Conservation (phyloP, 2,888 invertebrate species). For the Drosophila formosana region DNA sequence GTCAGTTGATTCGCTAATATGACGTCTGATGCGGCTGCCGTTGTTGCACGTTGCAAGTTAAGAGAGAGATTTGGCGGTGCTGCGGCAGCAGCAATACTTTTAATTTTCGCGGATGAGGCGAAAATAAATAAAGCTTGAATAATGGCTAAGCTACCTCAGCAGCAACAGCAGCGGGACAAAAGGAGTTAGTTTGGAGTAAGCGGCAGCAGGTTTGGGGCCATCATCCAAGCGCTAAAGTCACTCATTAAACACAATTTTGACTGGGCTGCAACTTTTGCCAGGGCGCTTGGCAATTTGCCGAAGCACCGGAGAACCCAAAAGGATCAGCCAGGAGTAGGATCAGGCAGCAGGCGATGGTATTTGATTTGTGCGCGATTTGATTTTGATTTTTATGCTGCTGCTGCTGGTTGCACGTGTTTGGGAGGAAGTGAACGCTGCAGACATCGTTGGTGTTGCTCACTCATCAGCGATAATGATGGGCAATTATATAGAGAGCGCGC, state of each 20-base stretch:
- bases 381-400: conserved; percentile 47
- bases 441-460: conserved; percentile 67
- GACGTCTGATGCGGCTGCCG: conserved; percentile 75
- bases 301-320: neutral
- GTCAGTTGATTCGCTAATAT: conserved; percentile 81
- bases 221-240: conserved; percentile 68
- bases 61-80: conserved; percentile 19
- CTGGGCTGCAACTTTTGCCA: conserved; percentile 34
- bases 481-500: conserved; percentile 67
- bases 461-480: conserved; percentile 80
- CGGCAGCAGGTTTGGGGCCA: conserved; percentile 26
- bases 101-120: conserved; percentile 66
- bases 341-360: conserved; percentile 45
- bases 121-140: conserved; percentile 80
- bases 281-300: conserved; percentile 42
- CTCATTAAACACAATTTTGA: conserved; percentile 79
- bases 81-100: conserved; percentile 63
- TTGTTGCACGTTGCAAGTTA: conserved; percentile 27
- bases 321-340: conserved; percentile 19
- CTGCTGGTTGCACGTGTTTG: conserved; percentile 36
- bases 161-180: conserved; percentile 45
- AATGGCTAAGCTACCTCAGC: conserved; percentile 78
- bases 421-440: conserved; percentile 36
- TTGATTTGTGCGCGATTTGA: conserved; percentile 76
- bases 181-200: neutral